Evolutionary conservation across 2,113 vertebrate species (phyloP).

Genomic region (Antidorcas marsupialis): DNA sequence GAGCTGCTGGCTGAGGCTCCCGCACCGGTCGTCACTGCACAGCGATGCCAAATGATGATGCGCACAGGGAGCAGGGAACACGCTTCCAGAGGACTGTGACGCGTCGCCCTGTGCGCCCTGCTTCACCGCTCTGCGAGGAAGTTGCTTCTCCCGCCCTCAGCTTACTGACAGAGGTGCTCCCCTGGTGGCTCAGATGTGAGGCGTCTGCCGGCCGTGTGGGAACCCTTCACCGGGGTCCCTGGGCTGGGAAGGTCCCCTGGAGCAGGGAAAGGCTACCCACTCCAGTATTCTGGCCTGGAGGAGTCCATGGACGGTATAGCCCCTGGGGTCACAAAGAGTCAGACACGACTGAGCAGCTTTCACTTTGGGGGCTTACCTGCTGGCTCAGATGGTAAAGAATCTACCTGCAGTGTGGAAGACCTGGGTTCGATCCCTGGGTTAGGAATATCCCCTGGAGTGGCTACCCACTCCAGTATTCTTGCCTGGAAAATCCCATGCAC

Average conservation of each 20-base stretch:
- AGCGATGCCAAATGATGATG: not conserved
- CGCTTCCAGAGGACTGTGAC: fast-evolving
- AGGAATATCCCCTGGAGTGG: not conserved
- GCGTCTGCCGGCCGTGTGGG: too few relatives aligned
- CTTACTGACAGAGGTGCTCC: not conserved
- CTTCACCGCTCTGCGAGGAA: not conserved
- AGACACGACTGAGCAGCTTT: too few relatives aligned
- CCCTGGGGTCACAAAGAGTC: too few relatives aligned
- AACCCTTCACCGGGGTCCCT: too few relatives aligned
- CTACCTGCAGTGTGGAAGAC: not conserved
- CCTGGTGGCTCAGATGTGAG: not conserved
- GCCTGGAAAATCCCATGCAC: not conserved
- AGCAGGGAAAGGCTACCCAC: too few relatives aligned
- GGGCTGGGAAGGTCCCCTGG: too few relatives aligned
- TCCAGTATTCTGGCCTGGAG: too few relatives aligned
- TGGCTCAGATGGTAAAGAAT: not conserved
- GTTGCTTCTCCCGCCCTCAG: not conserved
- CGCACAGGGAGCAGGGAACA: fast-evolving
- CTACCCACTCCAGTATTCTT: not conserved
- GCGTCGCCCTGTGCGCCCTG: too few relatives aligned
- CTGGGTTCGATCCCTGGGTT: not conserved
- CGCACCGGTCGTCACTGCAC: fast-evolving
- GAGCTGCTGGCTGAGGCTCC: fast-evolving
- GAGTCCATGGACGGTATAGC: too few relatives aligned
- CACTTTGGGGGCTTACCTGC: not conserved